Percentiles rank a stretch among this genome's conserved stretches.
These are phyloP conservation scores for Ceratina calcarata DNA, from an alignment of 1,140 invertebrate genomes.

Conservation along the genomic window DNA sequence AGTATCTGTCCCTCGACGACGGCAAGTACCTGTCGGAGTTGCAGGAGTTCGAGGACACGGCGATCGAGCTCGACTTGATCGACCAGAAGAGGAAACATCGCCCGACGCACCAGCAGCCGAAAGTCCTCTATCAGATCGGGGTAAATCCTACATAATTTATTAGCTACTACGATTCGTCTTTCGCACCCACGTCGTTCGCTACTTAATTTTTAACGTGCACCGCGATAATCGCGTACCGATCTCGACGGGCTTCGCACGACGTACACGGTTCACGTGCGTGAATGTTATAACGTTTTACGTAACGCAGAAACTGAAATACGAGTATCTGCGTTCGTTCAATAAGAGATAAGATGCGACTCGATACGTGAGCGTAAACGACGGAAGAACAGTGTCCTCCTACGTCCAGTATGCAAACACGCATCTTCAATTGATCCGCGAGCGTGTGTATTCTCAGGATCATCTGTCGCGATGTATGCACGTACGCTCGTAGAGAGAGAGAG, in stretches of 20 bases:
- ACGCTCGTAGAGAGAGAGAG: background rate
- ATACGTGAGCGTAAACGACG: background rate
- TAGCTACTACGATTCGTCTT: no score
- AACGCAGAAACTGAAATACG: no score
- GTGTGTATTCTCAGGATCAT: background rate
- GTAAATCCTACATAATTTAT: conserved; percentile 64
- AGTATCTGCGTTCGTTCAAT: no score
- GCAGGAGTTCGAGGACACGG: conserved; percentile 71
- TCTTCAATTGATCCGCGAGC: background rate
- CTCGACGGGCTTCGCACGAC: no score
- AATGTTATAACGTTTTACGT: no score
- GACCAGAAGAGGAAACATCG: conserved; percentile 62
- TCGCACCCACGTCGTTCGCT: no score
- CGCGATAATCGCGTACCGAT: no score
- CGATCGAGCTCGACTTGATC: conserved; percentile 75
- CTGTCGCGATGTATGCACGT: conserved; percentile 28
- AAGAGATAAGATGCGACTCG: background rate
- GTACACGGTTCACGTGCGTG: no score
- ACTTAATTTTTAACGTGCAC: no score
- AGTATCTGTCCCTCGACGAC: conserved; percentile 69
- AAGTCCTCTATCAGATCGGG: conserved; percentile 77
- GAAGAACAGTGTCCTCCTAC: background rate
- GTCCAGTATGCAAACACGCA: background rate
- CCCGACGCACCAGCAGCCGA: conserved; percentile 64
- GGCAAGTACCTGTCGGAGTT: conserved; percentile 68